phyloP scores from a whole-genome alignment of 2,113 vertebrate species.

The Glareola pratincola region DNA sequence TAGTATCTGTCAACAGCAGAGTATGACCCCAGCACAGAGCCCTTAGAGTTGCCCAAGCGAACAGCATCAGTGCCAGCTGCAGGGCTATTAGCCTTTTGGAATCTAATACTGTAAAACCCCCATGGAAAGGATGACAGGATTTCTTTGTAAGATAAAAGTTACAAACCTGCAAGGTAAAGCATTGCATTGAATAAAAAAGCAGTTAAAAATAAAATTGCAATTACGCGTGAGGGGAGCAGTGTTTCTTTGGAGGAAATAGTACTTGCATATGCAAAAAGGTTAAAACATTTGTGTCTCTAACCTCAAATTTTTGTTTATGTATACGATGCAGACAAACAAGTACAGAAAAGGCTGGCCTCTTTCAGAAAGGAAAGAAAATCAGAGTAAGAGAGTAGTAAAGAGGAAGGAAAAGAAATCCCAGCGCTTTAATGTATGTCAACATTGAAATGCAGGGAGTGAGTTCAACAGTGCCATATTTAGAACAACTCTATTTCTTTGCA shows the following conservation, averaged over 20 bases:
- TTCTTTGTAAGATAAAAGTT: background rate
- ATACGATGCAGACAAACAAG: background rate
- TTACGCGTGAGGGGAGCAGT: background rate
- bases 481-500: accelerated
- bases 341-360: background rate
- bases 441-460: background rate
- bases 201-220: background rate
- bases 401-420: background rate
- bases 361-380: background rate
- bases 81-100: background rate
- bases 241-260: background rate
- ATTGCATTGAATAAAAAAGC: background rate
- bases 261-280: background rate
- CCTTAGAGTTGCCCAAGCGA: background rate
- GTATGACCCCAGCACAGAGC: background rate
- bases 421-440: background rate
- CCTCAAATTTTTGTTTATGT: background rate
- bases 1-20: background rate
- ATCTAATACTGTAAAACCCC: background rate
- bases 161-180: background rate
- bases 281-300: background rate
- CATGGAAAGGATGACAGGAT: background rate
- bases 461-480: background rate
- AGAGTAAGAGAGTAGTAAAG: background rate
- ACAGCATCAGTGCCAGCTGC: background rate